phyloP scores from a whole-genome alignment of 2,113 vertebrate genomes.

The Odobenus rosmarus region DNA sequence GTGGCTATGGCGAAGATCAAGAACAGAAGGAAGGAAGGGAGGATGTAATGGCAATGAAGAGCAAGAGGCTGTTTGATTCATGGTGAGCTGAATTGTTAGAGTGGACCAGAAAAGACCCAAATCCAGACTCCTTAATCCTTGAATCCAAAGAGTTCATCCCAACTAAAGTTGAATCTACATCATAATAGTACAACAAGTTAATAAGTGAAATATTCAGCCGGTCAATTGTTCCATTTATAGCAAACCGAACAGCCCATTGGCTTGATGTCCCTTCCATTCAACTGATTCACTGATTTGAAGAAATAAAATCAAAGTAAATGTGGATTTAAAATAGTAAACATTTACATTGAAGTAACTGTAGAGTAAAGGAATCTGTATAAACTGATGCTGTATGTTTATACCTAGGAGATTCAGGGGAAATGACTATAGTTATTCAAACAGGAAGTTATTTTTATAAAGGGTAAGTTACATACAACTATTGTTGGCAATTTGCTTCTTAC shows the following conservation, averaged over 20 bases:
- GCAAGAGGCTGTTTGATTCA: neutral
- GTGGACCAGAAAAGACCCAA: neutral
- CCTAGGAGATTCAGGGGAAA: neutral
- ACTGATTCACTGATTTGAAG: neutral
- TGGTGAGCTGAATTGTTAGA: neutral
- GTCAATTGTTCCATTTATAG: neutral
- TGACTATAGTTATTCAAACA: conserved; percentile 1
- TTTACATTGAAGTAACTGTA: neutral
- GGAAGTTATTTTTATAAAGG: neutral
- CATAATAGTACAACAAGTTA: neutral
- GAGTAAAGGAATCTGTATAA: neutral
- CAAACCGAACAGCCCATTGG: neutral
- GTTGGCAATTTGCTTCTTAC: conserved; percentile 15
- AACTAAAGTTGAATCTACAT: neutral
- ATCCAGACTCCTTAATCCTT: neutral
- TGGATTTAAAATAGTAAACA: neutral
- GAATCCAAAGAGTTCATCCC: neutral
- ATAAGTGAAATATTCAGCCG: neutral
- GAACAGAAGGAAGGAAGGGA: neutral
- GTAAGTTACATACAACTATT: neutral
- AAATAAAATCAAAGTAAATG: conserved; percentile 29
- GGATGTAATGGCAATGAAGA: neutral
- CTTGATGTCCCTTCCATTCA: neutral
- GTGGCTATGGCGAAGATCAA: neutral
- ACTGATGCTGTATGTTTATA: neutral